Base-by-base conservation (phyloP, 2,113 vertebrate genomes). In the Heteronetta atricapilla region DNA sequence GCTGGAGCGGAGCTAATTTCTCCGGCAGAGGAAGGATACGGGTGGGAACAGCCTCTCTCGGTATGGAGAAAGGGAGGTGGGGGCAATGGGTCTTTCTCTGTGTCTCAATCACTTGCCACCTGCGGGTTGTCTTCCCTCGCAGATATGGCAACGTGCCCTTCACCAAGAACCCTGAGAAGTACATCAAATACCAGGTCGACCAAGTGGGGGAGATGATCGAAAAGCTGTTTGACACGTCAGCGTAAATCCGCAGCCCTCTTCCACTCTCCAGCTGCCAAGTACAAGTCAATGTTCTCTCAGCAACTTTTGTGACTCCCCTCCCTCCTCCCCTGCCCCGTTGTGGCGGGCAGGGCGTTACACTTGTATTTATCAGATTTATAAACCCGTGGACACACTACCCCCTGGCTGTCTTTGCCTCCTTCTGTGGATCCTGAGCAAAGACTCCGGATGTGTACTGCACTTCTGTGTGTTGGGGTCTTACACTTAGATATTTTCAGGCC, bases 201-300 rank as follows among this genome's bases (percentile, higher is more conserved):
- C 99, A 99, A 42, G 99, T 99, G 83, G 99, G 99, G 63, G 98
- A 99, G 70, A 99, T 99, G 99, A 99, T 99, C 0, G 99, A 99
- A 50, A 98, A 97, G 96, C 98, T 99, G 58, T 99, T 99, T 28
- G 99, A 99, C 97, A 99, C 99, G 8, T 99, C 99, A 0, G 99
- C 99, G 33, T 99, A 96, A 98, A 69, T 82, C 68, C 58, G 38
- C 8, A 34, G 18, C 67, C 58, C 36, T 25, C 0, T 0, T 38
- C 77, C 75, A 13, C 62, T 63, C 48, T 90, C 42, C 83, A 66
- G 52, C 72, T 75, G 83, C 78, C 73, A 38, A 75, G 77, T 86
- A 68, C 46, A 66, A 86, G 64, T 80, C 34, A 20, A 14, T 69
- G 23, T n/a, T 77, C 55, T 72, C 64, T 85, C n/a, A 13, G 77